These are phyloP conservation scores for Nannospalax galili DNA, from an alignment of 2,113 vertebrate genomes.

Conservation along the genomic window DNA sequence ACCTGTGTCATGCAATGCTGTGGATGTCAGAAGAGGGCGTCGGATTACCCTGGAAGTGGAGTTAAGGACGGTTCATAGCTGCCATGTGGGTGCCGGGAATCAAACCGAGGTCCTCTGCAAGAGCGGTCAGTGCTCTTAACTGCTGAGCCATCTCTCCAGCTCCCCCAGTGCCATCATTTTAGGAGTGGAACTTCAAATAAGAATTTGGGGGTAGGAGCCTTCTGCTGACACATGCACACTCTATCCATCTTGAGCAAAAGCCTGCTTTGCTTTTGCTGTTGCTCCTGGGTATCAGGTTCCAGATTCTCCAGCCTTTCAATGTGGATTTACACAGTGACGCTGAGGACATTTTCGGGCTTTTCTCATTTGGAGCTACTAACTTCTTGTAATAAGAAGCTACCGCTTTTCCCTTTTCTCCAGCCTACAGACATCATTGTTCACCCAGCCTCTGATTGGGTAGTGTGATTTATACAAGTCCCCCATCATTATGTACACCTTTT, in stretches of 20 bases:
- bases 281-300: neutral
- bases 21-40: no score
- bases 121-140: no score
- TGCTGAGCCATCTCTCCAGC: no score
- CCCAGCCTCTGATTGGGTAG: neutral
- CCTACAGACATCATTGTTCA: neutral
- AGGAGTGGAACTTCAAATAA: neutral
- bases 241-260: neutral
- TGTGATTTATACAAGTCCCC: neutral
- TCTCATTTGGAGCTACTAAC: neutral
- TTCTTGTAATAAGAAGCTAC: neutral
- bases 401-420: neutral
- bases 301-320: neutral
- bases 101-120: no score
- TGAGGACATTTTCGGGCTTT: neutral
- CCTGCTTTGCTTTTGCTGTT: neutral
- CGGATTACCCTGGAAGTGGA: no score
- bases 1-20: no score
- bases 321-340: neutral
- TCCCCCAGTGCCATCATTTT: no score
- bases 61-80: no score
- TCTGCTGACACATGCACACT: neutral
- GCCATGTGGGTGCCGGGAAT: no score
- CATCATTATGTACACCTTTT: neutral
- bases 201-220: neutral